phyloP scores from a whole-genome alignment of 2,888 invertebrate genomes.

The Leucoma salicis region DNA sequence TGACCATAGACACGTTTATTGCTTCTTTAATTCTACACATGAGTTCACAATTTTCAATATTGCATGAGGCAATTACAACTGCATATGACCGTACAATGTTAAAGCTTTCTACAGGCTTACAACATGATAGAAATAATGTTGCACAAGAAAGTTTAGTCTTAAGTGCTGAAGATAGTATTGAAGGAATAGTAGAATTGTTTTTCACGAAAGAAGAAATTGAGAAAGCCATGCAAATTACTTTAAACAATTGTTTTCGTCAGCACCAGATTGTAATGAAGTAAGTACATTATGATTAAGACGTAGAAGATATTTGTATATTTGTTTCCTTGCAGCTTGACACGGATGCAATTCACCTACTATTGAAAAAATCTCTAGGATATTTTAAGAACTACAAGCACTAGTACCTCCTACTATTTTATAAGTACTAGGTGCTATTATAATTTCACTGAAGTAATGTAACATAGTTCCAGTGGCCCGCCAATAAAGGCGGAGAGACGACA shows the following conservation, averaged over 20 bases:
- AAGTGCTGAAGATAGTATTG: slow-evolving; percentile 38
- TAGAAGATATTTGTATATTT: no score
- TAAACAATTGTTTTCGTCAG: slow-evolving; percentile 63
- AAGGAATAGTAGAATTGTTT: slow-evolving; percentile 46
- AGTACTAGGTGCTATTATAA: no score
- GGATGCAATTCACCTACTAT: not conserved
- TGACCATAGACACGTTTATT: slow-evolving; percentile 73
- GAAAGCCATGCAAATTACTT: slow-evolving; percentile 48
- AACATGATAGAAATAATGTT: slow-evolving; percentile 23
- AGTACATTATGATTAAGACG: no score
- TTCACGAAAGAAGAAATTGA: slow-evolving; percentile 55
- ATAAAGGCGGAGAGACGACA: no score
- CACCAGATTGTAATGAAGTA: slow-evolving; percentile 69
- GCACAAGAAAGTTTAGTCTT: slow-evolving; percentile 14
- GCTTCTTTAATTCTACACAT: slow-evolving; percentile 70
- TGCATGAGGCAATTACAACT: slow-evolving; percentile 63
- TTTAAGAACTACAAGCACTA: no score
- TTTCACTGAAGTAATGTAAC: no score
- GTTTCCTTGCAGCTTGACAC: no score
- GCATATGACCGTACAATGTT: slow-evolving; percentile 62
- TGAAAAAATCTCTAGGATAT: not conserved
- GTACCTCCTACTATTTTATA: no score
- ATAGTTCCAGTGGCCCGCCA: no score
- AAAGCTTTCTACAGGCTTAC: slow-evolving; percentile 38
- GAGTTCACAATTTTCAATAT: slow-evolving; percentile 65